phyloP scores from a whole-genome alignment of 2,888 invertebrate species.

The Azorinus chamasolen region DNA sequence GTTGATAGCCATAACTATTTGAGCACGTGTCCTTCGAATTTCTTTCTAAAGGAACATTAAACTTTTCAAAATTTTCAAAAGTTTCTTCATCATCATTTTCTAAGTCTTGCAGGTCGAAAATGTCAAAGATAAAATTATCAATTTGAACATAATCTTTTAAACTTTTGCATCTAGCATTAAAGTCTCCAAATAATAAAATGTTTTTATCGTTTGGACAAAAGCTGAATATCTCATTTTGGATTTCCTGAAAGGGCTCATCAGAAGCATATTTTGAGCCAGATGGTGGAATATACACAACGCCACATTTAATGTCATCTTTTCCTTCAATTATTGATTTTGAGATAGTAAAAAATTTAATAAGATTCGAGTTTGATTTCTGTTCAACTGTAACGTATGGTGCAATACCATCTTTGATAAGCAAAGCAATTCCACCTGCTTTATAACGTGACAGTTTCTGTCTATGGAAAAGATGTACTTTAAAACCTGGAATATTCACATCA shows the following conservation, averaged over 20 bases:
- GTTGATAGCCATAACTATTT: too few species aligned
- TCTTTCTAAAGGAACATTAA: too few species aligned
- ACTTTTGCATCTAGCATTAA: conserved; percentile 6
- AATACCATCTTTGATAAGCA: neutral
- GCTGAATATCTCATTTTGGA: conserved; percentile 3
- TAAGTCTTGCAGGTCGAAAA: too few species aligned
- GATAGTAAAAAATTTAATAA: conserved; percentile 10
- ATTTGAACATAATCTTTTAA: too few species aligned
- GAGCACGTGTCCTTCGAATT: too few species aligned
- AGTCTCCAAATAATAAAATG: conserved; percentile 14
- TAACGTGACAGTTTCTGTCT: neutral
- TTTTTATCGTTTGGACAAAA: neutral
- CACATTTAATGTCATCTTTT: conserved; percentile 5
- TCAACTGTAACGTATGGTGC: neutral
- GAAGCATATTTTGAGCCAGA: conserved; percentile 12
- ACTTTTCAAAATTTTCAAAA: too few species aligned
- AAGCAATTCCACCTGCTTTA: conserved; percentile 16
- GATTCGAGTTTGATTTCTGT: neutral
- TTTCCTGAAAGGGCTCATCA: neutral
- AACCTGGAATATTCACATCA: conserved; percentile 9
- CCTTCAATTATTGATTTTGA: neutral
- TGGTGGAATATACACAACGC: conserved; percentile 24
- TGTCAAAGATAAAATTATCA: too few species aligned
- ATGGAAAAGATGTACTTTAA: neutral
- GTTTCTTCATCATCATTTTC: too few species aligned